Evolutionary conservation across 2,888 invertebrate genomes (phyloP), one percentile per base, ranked within the genome.

Genomic region (Chloroclystis v-ata): DNA sequence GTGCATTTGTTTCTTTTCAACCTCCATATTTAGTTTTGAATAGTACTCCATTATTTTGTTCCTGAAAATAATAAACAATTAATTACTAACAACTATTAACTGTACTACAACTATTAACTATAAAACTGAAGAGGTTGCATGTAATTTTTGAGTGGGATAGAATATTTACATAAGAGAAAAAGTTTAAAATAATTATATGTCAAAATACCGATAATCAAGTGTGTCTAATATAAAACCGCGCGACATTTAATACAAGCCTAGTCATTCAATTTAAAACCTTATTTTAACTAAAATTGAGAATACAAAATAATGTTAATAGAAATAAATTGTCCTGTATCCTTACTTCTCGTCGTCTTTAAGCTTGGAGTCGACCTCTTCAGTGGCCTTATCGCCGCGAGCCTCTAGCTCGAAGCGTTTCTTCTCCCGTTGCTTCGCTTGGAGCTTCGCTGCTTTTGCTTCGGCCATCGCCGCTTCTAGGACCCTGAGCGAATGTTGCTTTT

Each of bases 41-140:
- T 92, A 93, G 67, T 92, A 92, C 59, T 89, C 89, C 63, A 90
- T 84, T 58, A 91, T 86, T 71, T 90, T 89, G 47, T 82, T 81
- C 35, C 92, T 92, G n/a, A 57, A 26, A 84, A 86, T 14, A 26
- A 6, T 1, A 1, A 1, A 14, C 5, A 5, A 33, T 33, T 14
- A n/a, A n/a, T 33, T 33, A 16, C 7, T 29, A 5, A 29, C 10
- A 29, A 29, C 24, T 24, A 26, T n/a, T n/a, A n/a, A n/a, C n/a
- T n/a, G n/a, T n/a, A n/a, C n/a, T n/a, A n/a, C n/a, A n/a, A n/a
- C n/a, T n/a, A n/a, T n/a, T n/a, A n/a, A n/a, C n/a, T n/a, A n/a
- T n/a, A n/a, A n/a, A n/a, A n/a, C n/a, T n/a, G n/a, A n/a, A n/a
- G n/a, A n/a, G n/a, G n/a, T n/a, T n/a, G n/a, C n/a, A n/a, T n/a